These are phyloP conservation scores for Centroberyx gerrardi DNA, from an alignment of 2,797 vertebrate species.

Conservation along the genomic window DNA sequence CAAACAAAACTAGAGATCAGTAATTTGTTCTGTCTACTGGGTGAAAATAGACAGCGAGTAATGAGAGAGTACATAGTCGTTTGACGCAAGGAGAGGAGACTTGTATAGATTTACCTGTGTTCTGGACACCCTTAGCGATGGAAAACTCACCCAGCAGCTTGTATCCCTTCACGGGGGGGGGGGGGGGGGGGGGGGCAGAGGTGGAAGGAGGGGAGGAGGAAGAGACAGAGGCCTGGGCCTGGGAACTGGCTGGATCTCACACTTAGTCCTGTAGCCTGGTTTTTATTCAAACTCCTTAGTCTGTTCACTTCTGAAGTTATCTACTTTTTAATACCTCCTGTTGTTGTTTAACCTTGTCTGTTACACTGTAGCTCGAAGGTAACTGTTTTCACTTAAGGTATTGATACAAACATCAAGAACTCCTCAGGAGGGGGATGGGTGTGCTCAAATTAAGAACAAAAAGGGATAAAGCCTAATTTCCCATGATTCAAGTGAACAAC, in stretches of 20 bases:
- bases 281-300: slow-evolving; percentile 68
- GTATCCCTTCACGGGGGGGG: slow-evolving; percentile 63
- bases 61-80: background rate
- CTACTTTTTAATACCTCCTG: background rate
- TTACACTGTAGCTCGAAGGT: background rate
- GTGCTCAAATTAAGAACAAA: slow-evolving; percentile 35
- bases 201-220: slow-evolving; percentile 61
- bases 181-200: slow-evolving; percentile 57
- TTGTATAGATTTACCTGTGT: slow-evolving; percentile 69
- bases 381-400: slow-evolving; percentile 12
- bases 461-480: slow-evolving; percentile 51
- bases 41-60: background rate
- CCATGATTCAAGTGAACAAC: slow-evolving; percentile 48
- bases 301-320: slow-evolving; percentile 29
- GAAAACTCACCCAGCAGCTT: slow-evolving; percentile 74
- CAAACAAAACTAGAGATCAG: background rate
- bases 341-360: slow-evolving; percentile 6
- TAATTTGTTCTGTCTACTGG: background rate
- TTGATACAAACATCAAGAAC: slow-evolving; percentile 19
- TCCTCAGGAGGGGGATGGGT: slow-evolving; percentile 35
- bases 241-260: slow-evolving; percentile 25
- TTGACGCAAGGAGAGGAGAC: slow-evolving; percentile 16
- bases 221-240: slow-evolving; percentile 41
- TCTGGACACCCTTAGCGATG: slow-evolving; percentile 58
- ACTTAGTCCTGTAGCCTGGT: slow-evolving; percentile 33